Percentiles rank a stretch among this genome's conserved stretches.
Evolutionary conservation across 2,888 invertebrate species (phyloP).

Genomic region (Platerodrilus igneus): DNA sequence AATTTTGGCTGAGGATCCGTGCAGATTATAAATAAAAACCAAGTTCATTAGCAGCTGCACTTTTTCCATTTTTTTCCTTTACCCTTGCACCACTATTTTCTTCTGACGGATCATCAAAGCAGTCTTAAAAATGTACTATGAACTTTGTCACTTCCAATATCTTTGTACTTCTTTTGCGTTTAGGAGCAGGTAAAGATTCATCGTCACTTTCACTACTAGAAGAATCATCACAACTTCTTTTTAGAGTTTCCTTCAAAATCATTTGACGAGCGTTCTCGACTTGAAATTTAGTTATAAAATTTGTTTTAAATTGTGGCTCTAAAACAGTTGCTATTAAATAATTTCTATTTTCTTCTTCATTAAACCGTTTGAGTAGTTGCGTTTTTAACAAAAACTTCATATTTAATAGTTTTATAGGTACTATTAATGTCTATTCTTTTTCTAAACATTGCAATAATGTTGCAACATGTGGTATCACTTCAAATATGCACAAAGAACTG

Average conservation of each 20-base stretch:
- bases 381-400: background rate
- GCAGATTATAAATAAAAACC: background rate
- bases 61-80: background rate
- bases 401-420: background rate
- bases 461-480: conserved; percentile 17
- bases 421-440: conserved; percentile 12
- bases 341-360: too few species aligned
- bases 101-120: conserved; percentile 1
- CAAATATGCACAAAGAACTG: conserved; percentile 16
- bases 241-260: conserved; percentile 31
- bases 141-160: background rate
- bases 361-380: background rate
- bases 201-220: too few species aligned
- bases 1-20: too few species aligned
- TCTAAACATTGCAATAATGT: conserved; percentile 15
- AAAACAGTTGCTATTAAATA: conserved; percentile 1
- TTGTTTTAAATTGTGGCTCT: background rate
- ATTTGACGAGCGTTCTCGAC: conserved; percentile 32
- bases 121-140: background rate
- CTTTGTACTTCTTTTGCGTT: background rate
- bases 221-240: conserved; percentile 33
- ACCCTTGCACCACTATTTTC: background rate
- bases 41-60: background rate
- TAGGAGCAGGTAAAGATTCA: conserved; percentile 9
- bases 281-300: conserved; percentile 27